Base-by-base conservation (phyloP, 2,797 vertebrate genomes). In the Eulemur mongoz region DNA sequence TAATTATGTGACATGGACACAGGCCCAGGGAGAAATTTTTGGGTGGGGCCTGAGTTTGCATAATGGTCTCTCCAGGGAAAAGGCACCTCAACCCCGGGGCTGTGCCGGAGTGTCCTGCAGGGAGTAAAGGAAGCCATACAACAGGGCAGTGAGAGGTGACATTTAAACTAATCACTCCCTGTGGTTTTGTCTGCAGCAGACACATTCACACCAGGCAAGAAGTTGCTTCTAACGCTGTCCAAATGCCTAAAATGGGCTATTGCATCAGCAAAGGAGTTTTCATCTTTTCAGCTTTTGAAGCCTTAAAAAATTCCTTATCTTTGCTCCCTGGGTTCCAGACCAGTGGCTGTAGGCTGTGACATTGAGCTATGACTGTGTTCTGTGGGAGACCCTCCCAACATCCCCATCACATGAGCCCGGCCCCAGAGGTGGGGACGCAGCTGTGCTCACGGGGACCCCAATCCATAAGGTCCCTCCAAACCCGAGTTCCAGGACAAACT, bases 41-140 rank as follows among this genome's bases (percentile, higher is more conserved):
- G 43, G 20, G 57, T 63, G 54, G 63, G 76, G 32, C 70, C 75
- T 38, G 65, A 86, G 32, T 73, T 45, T 45, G n/a, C 2, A 1
- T 17, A 43, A 52, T 23, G 30, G 54, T 23, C n/a, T 54, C 23
- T 43, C 5, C 0, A 3, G 50, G 63, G 43, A 59, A 61, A n/a
- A 45, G 63, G 22, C 69, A 35, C 38, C 57, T 45, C 23, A 17
- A 75, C 40, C 27, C 25, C 12, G 0, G 9, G 75, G 35, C 54
- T 20, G 8, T 2, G 0, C 54, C 1, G 22, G 0, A 5, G 59
- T 35, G 35, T 23, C 69, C 48, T 2, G 0, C 52, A 30, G 32
- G 69, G 32, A 17, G 4, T 43, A 32, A 69, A 25, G 50, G 52
- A 73, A 10, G 23, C n/a, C 9, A 1, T 10, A 72, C 12, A 4